Evolutionary conservation across 2,888 invertebrate species (phyloP).

Genomic region (Aspidiotus rigidus): DNA sequence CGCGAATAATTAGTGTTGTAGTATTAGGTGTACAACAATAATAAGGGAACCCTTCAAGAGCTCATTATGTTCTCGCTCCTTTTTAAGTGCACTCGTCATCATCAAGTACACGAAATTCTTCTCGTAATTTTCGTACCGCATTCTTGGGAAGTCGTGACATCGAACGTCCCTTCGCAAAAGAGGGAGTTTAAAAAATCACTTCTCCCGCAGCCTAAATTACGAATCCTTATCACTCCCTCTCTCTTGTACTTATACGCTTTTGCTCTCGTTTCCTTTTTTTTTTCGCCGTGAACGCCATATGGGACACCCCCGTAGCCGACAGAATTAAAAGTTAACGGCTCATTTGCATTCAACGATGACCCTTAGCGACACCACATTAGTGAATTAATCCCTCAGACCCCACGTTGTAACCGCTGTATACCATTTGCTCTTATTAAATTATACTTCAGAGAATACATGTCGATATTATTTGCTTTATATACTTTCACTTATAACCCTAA

Average conservation of each 20-base stretch:
- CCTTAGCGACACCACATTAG: constrained; percentile 34
- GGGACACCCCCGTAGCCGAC: constrained; percentile 17
- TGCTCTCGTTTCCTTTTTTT: constrained; percentile 4
- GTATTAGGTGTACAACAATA: too few relatives aligned
- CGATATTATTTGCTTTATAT: constrained; percentile 32
- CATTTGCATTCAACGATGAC: constrained; percentile 33
- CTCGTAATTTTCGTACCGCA: neutral
- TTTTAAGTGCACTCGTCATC: too few relatives aligned
- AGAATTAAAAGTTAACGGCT: constrained; percentile 35
- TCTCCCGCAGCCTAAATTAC: constrained; percentile 19
- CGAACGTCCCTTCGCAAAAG: constrained; percentile 13
- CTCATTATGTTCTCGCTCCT: too few relatives aligned
- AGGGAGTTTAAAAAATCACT: constrained; percentile 25
- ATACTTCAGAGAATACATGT: constrained; percentile 31
- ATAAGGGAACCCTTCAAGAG: too few relatives aligned
- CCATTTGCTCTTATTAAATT: constrained; percentile 33
- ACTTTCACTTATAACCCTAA: constrained; percentile 31
- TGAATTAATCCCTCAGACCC: constrained; percentile 32
- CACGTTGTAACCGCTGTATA: constrained; percentile 31
- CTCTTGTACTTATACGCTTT: neutral
- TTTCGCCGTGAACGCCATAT: constrained; percentile 28
- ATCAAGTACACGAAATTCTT: too few relatives aligned
- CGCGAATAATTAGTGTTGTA: too few relatives aligned
- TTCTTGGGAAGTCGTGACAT: neutral
- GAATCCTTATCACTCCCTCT: constrained; percentile 8